Base-by-base conservation (phyloP, 2,113 vertebrate genomes). In the Conger conger region DNA sequence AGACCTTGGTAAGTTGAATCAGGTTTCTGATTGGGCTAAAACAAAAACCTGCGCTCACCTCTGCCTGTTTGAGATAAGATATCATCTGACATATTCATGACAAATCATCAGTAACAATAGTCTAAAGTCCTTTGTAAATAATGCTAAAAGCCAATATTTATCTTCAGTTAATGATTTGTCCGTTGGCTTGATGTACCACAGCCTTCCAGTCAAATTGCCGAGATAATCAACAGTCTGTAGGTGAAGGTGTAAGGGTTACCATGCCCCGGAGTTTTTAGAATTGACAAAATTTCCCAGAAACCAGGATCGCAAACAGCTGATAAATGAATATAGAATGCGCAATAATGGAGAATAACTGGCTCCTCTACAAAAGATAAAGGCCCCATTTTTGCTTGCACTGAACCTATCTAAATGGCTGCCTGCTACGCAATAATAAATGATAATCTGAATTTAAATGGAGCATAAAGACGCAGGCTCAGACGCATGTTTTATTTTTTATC, bases 151-250 rank as follows among this genome's bases (percentile, higher is more conserved):
- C 9, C 68, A 73, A 30, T 33, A 33, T 73, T 73, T 73, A 30
- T 73, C n/a, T 73, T 73, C 27, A n/a, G 68, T 73, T 73, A 73
- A 73, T 73, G 68, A 73, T 73, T 73, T 33, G 20, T 30, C 68
- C 68, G n/a, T 73, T 73, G n/a, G 27, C 68, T 73, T 73, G 27
- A 33, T 33, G 68, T 33, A 13, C 5, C 68, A 33, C n/a, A 73
- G n/a, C 33, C 7, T 73, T 73, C 68, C 68, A 73, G 33, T 33
- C 68, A 73, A 73, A 73, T 73, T 30, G 0, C 68, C 11, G 7
- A 7, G n/a, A 73, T 73, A 33, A 33, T 73, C 27, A 73, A 4
- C 60, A 20, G 68, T 73, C n/a, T 30, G 27, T n/a, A 8, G n/a
- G 68, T n/a, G 68, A 33, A 30, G 11, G 4, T 9, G 68, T 13